Base-by-base conservation (phyloP, 2,113 vertebrate genomes). In the Lanius collurio region DNA sequence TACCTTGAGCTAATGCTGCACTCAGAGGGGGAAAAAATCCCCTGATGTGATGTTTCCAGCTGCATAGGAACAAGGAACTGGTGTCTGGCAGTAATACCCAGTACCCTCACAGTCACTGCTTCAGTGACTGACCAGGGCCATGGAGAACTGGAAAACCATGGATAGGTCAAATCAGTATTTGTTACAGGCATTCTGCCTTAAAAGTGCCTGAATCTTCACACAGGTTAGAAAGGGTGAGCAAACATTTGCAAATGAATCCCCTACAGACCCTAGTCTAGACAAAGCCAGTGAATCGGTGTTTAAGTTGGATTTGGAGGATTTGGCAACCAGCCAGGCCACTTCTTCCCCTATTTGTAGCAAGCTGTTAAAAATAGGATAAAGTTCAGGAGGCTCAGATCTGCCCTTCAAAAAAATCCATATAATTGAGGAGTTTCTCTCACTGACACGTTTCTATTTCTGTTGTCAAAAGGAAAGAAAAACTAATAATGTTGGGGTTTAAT, bases 361-460 rank as follows among this genome's bases (percentile, higher is more conserved):
- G 75, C 31, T 81, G 37, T 92, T 93, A 95, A 96, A 95, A 93
- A 94, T 41, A 94, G 78, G 73, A 56, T 68, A 73, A 94, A 77
- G 73, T 96, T 91, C 76, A 93, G 80, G 92, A 90, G 71, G 41
- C 75, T 96, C 86, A 93, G 77, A 93, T 90, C 47, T 95, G 80
- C 77, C 90, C 84, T 91, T 95, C 60, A 92, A 83, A 96, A 94
- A 94, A 95, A 90, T 81, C 52, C 83, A 70, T 71, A 59, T 93
- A 97, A 97, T 95, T 94, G 94, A 94, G 90, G 96, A 95, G 50
- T 91, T 95, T 91, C 73, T 94, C 83, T 70, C 67, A 39, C 91
- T 78, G 86, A 55, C 92, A 93, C 1, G 6, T 90, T 87, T 78
- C 78, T 84, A 93, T 82, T 91, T 95, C 87, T 90, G 56, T 90